Conservation (phyloP, 2,888 invertebrate genomes). For the Drosophila eohydei region DNA sequence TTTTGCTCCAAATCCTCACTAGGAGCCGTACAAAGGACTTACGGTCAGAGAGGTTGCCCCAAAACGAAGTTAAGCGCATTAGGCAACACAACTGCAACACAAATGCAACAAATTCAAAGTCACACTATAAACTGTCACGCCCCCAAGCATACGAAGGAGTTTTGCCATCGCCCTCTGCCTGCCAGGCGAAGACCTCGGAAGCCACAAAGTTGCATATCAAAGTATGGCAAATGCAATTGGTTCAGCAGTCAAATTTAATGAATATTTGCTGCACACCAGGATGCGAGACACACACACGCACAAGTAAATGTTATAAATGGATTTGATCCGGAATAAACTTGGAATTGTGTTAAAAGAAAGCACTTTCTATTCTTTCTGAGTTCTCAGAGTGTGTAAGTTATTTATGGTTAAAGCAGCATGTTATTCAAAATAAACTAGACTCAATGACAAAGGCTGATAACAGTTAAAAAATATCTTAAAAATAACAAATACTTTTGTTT, state of each 20-base stretch:
- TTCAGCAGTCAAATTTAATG: conserved; percentile 53
- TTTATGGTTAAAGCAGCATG: no score
- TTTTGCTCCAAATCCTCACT: conserved; percentile 24
- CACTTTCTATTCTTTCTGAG: background rate
- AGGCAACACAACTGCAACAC: conserved; percentile 38
- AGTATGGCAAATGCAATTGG: conserved; percentile 53
- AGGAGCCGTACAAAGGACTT: conserved; percentile 16
- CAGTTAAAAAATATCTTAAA: no score
- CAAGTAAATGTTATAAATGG: conserved; percentile 27
- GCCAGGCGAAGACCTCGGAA: conserved; percentile 5
- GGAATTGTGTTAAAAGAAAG: background rate
- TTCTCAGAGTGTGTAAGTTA: background rate
- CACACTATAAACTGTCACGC: conserved; percentile 37
- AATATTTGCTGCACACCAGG: conserved; percentile 41
- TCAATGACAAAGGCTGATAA: background rate
- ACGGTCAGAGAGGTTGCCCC: conserved; percentile 24
- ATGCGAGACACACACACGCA: conserved; percentile 14
- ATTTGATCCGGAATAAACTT: conserved; percentile 13
- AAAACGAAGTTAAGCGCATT: conserved; percentile 52
- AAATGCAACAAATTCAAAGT: conserved; percentile 52
- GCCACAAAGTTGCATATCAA: conserved; percentile 51
- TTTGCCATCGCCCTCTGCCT: background rate
- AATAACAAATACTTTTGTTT: background rate
- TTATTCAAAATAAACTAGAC: background rate
- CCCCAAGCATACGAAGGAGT: background rate